These are phyloP conservation scores for Pectinophora gossypiella DNA, from an alignment of 1,140 invertebrate species.

Conservation along the genomic window DNA sequence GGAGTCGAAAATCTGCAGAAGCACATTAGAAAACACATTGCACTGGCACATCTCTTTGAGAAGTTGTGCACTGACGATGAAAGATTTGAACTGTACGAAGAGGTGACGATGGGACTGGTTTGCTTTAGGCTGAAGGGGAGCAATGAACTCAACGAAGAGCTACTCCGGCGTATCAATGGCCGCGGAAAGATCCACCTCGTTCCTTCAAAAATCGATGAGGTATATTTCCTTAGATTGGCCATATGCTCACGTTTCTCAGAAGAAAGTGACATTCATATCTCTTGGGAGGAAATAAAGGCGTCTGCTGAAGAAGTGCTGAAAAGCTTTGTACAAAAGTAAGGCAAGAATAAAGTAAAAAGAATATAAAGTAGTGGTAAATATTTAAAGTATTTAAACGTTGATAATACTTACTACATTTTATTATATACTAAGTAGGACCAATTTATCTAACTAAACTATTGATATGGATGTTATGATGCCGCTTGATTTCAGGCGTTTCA, in stretches of 20 bases:
- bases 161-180: slow-evolving; percentile 92
- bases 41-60: slow-evolving; percentile 90
- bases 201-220: slow-evolving; percentile 89
- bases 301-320: slow-evolving; percentile 81
- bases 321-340: background rate
- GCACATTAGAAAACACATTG: slow-evolving; percentile 87
- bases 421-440: too few species aligned
- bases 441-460: too few species aligned
- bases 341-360: background rate
- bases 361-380: too few species aligned
- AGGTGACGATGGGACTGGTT: slow-evolving; percentile 93
- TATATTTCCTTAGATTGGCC: slow-evolving; percentile 93
- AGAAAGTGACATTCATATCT: slow-evolving; percentile 87
- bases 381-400: too few species aligned
- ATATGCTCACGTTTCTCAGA: slow-evolving; percentile 92
- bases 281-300: slow-evolving; percentile 90
- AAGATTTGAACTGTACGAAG: slow-evolving; percentile 91
- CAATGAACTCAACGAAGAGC: slow-evolving; percentile 89
- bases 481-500: too few species aligned
- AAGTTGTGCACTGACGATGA: slow-evolving; percentile 80
- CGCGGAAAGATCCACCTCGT: slow-evolving; percentile 96
- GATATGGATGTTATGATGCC: too few species aligned
- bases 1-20: slow-evolving; percentile 92
- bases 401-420: too few species aligned
- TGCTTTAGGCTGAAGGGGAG: slow-evolving; percentile 94